These are phyloP conservation scores for Stichopus chloronotus DNA, from an alignment of 35 echinoderm and acorn worm genomes.

Conservation along the genomic window DNA sequence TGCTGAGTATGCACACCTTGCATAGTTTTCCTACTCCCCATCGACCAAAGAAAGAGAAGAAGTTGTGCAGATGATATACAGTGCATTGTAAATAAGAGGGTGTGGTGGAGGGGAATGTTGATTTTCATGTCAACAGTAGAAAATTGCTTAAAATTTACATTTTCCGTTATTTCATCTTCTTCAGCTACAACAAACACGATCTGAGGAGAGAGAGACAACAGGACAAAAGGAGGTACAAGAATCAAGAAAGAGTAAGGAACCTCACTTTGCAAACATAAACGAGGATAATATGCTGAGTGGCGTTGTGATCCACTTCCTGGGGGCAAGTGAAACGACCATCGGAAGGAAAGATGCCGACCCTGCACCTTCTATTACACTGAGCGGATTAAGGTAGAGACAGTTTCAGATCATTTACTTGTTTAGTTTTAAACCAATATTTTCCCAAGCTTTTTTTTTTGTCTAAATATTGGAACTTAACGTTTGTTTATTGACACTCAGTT, in stretches of 20 bases:
- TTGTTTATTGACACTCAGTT: not conserved
- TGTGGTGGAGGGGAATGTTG: no score
- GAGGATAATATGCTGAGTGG: conserved; percentile 81
- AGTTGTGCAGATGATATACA: no score
- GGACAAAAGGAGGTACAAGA: conserved; percentile 54
- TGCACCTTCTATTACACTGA: conserved; percentile 81
- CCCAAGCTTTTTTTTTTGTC: not conserved
- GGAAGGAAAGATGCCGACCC: conserved; percentile 93
- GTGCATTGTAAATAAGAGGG: no score
- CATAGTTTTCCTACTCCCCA: no score
- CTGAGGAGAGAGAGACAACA: conserved; percentile 38
- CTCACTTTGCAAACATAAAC: conserved; percentile 88
- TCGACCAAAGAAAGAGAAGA: no score
- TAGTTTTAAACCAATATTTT: not conserved
- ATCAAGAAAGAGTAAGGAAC: conserved; percentile 79
- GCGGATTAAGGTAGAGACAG: conserved; percentile 78
- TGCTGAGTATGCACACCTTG: no score
- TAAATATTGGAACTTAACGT: not conserved
- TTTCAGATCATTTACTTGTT: not conserved
- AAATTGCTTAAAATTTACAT: no score
- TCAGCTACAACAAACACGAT: conserved; percentile 70
- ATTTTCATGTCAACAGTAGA: no score
- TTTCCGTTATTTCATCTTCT: not conserved
- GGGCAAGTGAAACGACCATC: conserved; percentile 86
- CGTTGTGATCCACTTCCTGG: conserved; percentile 82